phyloP scores from a whole-genome alignment of 2,113 vertebrate species.

The Catharus minimus region DNA sequence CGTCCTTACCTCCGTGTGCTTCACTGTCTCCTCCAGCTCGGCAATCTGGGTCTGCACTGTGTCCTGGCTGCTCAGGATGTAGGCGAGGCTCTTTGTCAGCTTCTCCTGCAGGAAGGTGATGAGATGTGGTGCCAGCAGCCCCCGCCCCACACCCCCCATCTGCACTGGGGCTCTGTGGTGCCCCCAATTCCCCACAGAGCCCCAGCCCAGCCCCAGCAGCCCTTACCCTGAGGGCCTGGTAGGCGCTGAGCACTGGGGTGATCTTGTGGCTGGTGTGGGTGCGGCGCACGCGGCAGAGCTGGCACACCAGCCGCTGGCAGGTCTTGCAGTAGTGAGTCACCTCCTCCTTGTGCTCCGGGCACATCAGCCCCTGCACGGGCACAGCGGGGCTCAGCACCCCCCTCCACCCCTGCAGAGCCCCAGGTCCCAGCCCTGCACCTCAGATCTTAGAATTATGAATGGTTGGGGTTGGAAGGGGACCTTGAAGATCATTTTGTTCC shows the following conservation, averaged over 20 bases:
- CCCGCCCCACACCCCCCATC: fast-evolving
- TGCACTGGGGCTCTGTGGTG: background rate
- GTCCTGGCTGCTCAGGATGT: conserved; percentile 92
- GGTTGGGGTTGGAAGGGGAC: background rate
- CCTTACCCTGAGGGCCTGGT: conserved; percentile 91
- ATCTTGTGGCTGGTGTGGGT: conserved; percentile 92
- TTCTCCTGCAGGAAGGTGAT: conserved; percentile 82
- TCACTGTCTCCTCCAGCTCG: conserved; percentile 87
- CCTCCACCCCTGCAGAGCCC: background rate
- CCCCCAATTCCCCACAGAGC: background rate
- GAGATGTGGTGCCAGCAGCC: background rate
- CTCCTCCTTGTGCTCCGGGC: conserved; percentile 93
- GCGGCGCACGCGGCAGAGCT: conserved; percentile 89
- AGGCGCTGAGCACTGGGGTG: conserved; percentile 88
- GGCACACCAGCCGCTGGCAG: conserved; percentile 90
- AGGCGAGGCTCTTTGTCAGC: conserved; percentile 88
- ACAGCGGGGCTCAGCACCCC: background rate
- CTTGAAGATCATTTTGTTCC: background rate
- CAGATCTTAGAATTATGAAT: background rate
- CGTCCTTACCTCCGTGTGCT: conserved; percentile 87
- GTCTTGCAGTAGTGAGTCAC: conserved; percentile 92
- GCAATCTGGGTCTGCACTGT: conserved; percentile 89
- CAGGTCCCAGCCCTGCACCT: background rate
- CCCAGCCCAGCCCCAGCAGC: fast-evolving
- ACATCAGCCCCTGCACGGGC: conserved; percentile 83